These are phyloP conservation scores for Protodeltote pygarga DNA, from an alignment of 2,888 invertebrate species.

Conservation along the genomic window DNA sequence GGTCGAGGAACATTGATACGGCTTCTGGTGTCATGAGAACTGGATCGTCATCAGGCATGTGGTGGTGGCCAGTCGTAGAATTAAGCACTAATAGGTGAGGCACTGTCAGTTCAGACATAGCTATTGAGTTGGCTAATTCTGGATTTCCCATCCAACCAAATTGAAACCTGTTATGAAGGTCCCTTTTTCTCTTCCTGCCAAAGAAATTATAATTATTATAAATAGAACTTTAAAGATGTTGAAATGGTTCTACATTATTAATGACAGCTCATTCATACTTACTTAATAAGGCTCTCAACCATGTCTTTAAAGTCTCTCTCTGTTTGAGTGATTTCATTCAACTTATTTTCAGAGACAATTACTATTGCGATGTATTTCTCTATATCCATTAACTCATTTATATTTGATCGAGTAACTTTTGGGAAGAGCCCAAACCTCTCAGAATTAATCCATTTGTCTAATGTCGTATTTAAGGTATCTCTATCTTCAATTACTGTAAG, in stretches of 20 bases:
- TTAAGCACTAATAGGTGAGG: slow-evolving; percentile 97
- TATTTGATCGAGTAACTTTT: slow-evolving; percentile 94
- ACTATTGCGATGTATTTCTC: slow-evolving; percentile 95
- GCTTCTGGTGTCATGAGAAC: slow-evolving; percentile 93
- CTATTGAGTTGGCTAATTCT: slow-evolving; percentile 97
- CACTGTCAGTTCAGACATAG: slow-evolving; percentile 93
- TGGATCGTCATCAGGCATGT: slow-evolving; percentile 95
- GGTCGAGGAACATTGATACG: slow-evolving; percentile 91
- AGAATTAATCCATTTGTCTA: slow-evolving; percentile 95
- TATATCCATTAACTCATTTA: slow-evolving; percentile 93
- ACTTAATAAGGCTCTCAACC: slow-evolving; percentile 92
- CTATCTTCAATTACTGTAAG: slow-evolving; percentile 63
- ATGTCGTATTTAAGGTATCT: slow-evolving; percentile 87
- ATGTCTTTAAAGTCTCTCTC: slow-evolving; percentile 94
- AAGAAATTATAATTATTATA: slow-evolving; percentile 1
- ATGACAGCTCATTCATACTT: slow-evolving; percentile 46
- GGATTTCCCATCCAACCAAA: slow-evolving; percentile 98
- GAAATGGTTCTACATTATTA: not conserved
- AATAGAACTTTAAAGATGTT: not conserved
- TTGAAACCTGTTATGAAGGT: slow-evolving; percentile 94
- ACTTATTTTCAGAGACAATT: slow-evolving; percentile 95
- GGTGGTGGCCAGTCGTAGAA: slow-evolving; percentile 96
- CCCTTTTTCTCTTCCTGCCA: slow-evolving; percentile 86
- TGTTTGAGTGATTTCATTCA: slow-evolving; percentile 92
- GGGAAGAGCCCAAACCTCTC: slow-evolving; percentile 96